Conservation (phyloP, 2,113 vertebrate species). For the Sylvietta virens region DNA sequence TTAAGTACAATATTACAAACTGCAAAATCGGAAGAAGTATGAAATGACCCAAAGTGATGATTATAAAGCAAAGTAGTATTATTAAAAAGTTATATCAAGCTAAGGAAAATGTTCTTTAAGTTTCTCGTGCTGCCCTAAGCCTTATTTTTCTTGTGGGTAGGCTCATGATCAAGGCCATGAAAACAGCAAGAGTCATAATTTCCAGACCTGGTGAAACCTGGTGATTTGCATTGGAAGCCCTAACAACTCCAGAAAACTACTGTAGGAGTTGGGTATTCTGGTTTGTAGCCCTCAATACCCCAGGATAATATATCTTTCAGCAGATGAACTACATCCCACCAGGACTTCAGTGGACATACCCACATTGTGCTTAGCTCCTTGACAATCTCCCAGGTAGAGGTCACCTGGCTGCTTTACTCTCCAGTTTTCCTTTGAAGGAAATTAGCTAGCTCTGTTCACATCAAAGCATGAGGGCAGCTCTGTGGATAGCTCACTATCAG, state of each 20-base stretch:
- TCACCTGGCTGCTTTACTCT: not conserved
- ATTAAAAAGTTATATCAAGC: not conserved
- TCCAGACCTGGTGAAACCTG: not conserved
- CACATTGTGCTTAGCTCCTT: not conserved
- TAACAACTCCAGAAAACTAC: not conserved
- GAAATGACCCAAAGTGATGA: not conserved
- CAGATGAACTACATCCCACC: not conserved
- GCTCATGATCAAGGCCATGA: not conserved
- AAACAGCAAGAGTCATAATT: not conserved
- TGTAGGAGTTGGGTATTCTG: not conserved
- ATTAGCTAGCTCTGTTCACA: not conserved
- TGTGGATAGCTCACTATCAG: not conserved
- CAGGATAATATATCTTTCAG: not conserved
- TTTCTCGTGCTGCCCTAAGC: not conserved
- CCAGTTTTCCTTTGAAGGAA: not conserved
- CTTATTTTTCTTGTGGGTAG: not conserved
- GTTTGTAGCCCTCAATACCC: not conserved
- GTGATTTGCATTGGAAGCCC: not conserved
- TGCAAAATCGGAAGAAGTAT: not conserved
- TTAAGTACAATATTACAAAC: not conserved
- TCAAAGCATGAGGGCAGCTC: not conserved
- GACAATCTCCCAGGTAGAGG: not conserved
- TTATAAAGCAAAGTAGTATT: not conserved
- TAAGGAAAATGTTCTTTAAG: not conserved
- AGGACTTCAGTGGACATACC: not conserved